Evolutionary conservation across 2,888 invertebrate genomes (phyloP).

Genomic region (Eretmocerus hayati): DNA sequence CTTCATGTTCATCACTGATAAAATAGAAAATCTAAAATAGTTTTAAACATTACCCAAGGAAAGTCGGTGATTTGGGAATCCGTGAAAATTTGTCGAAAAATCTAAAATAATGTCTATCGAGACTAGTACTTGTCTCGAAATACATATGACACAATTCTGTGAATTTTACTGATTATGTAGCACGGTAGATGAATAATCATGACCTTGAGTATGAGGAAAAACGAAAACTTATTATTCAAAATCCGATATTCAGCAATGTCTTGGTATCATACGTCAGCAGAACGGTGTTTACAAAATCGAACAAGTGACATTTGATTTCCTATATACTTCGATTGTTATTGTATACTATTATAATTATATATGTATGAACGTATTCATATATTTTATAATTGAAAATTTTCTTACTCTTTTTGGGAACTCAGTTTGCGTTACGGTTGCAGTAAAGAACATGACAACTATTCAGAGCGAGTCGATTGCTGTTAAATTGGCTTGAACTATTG

Average conservation of each 20-base stretch:
- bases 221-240: not conserved
- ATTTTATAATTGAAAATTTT: constrained; percentile 2
- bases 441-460: too few relatives aligned
- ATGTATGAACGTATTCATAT: too few relatives aligned
- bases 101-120: constrained; percentile 11
- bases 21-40: too few relatives aligned
- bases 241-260: constrained; percentile 19
- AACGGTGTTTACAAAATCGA: too few relatives aligned
- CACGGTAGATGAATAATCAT: constrained; percentile 24
- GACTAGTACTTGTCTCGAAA: constrained; percentile 11
- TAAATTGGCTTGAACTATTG: not conserved
- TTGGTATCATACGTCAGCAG: constrained; percentile 32
- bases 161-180: constrained; percentile 36
- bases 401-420: not conserved
- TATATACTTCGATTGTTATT: too few relatives aligned
- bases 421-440: too few relatives aligned
- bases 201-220: constrained; percentile 16
- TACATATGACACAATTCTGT: constrained; percentile 26
- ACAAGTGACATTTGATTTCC: too few relatives aligned
- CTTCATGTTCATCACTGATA: too few relatives aligned
- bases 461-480: too few relatives aligned
- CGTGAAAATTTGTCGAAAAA: constrained; percentile 1
- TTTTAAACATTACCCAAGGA: too few relatives aligned
- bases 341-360: too few relatives aligned
- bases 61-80: too few relatives aligned